phyloP scores from a whole-genome alignment of 2,888 invertebrate species.

The Sceliomorpha sp. region DNA sequence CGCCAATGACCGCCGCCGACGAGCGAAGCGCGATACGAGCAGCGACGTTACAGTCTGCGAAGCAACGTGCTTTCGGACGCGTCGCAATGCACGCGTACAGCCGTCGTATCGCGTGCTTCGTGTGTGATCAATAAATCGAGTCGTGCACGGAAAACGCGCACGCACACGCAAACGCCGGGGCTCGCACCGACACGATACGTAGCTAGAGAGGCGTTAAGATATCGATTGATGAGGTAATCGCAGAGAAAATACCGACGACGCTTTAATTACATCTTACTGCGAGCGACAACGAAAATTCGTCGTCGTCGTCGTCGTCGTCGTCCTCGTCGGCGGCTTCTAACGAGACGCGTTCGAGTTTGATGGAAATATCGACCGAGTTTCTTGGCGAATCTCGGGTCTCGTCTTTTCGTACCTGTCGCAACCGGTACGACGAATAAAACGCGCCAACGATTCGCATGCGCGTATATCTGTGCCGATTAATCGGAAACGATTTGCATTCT shows the following conservation, averaged over 20 bases:
- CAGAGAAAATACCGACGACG: background rate
- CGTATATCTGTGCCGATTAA: too few species aligned
- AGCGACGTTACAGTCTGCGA: conserved; percentile 19
- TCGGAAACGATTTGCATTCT: too few species aligned
- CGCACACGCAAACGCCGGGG: conserved; percentile 60
- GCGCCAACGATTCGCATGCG: too few species aligned
- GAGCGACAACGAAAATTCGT: conserved; percentile 1
- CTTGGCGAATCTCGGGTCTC: too few species aligned
- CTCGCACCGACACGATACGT: conserved; percentile 35
- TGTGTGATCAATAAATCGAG: conserved; percentile 79
- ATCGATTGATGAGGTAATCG: conserved; percentile 32
- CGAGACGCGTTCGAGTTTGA: too few species aligned
- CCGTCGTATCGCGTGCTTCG: conserved; percentile 68
- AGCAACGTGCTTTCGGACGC: conserved; percentile 45
- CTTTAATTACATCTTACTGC: too few species aligned
- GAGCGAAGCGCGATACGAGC: conserved; percentile 10
- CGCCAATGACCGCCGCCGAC: conserved; percentile 17
- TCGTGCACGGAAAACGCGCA: conserved; percentile 64
- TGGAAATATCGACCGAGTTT: too few species aligned
- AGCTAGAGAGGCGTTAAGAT: conserved; percentile 43
- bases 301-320: background rate
- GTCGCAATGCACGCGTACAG: conserved; percentile 48
- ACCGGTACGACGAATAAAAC: too few species aligned
- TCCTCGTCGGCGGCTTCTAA: too few species aligned
- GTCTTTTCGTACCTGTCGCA: too few species aligned